Percentiles rank a stretch among this genome's conserved stretches.
Conservation (phyloP, 2,113 vertebrate genomes). For the Boleophthalmus pectinirostris region DNA sequence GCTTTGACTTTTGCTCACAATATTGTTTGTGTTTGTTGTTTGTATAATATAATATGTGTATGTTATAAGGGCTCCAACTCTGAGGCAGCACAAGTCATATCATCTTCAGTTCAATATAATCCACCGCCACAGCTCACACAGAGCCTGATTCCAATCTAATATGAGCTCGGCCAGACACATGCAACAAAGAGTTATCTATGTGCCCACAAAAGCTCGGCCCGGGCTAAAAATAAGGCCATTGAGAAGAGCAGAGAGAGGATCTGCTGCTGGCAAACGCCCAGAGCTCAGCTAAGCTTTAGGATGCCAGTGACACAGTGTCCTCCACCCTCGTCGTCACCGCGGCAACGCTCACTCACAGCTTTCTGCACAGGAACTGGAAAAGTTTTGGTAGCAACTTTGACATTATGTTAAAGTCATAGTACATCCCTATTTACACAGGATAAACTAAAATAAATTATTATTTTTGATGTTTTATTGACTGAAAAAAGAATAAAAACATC, state of each 20-base stretch:
- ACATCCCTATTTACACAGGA: no score
- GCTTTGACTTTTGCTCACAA: background rate
- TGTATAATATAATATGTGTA: no score
- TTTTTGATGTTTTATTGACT: no score
- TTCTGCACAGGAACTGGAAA: background rate
- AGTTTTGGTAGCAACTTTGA: conserved; percentile 1
- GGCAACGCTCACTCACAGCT: conserved; percentile 1
- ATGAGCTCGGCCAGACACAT: conserved; percentile 7
- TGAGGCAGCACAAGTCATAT: background rate
- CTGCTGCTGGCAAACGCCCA: conserved; percentile 31
- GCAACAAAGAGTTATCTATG: conserved; percentile 36
- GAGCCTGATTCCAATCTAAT: conserved; percentile 6
- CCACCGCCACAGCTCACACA: background rate
- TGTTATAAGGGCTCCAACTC: background rate
- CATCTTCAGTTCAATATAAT: conserved; percentile 11
- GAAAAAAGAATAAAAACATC: no score
- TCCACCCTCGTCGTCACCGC: conserved; percentile 28
- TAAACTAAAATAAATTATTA: no score
- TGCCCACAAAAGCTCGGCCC: conserved; percentile 26
- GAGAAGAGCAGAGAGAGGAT: conserved; percentile 46
- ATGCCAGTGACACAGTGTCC: conserved; percentile 51
- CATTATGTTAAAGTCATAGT: background rate
- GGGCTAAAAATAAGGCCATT: conserved; percentile 57
- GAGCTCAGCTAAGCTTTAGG: conserved; percentile 35
- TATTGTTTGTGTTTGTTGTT: no score